phyloP scores from a whole-genome alignment of 2,113 vertebrate genomes.

The Spea bombifrons region DNA sequence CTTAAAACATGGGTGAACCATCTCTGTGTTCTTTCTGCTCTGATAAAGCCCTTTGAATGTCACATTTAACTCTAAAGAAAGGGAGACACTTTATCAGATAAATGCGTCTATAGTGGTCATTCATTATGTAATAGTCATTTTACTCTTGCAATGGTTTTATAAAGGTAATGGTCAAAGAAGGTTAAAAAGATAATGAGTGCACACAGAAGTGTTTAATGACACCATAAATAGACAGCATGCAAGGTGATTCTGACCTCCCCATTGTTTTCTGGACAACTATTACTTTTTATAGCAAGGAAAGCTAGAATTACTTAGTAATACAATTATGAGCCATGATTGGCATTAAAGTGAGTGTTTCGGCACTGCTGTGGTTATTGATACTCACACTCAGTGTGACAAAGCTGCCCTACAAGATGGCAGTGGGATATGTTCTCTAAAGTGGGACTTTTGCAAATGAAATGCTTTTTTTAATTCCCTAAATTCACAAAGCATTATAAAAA shows the following conservation, averaged over 20 bases:
- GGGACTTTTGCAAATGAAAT: too few relatives aligned
- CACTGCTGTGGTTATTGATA: background rate
- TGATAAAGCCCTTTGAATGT: slow-evolving; percentile 32
- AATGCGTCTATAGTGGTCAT: slow-evolving; percentile 38
- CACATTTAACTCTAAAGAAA: slow-evolving; percentile 29
- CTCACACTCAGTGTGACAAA: too few relatives aligned
- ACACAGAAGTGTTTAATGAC: slow-evolving; percentile 16
- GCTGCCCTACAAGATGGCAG: too few relatives aligned
- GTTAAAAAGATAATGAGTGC: slow-evolving; percentile 45
- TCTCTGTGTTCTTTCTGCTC: slow-evolving; percentile 13
- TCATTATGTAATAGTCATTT: slow-evolving; percentile 39
- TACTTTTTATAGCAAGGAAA: slow-evolving; percentile 30
- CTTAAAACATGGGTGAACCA: slow-evolving; percentile 14
- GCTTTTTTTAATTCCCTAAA: too few relatives aligned
- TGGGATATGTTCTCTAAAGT: too few relatives aligned
- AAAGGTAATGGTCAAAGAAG: slow-evolving; percentile 38
- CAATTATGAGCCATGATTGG: slow-evolving; percentile 28
- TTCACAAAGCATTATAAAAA: too few relatives aligned
- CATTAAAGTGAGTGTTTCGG: background rate
- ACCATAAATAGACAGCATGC: slow-evolving; percentile 30
- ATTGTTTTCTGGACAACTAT: slow-evolving; percentile 23
- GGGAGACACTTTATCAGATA: slow-evolving; percentile 38
- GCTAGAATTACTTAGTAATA: slow-evolving; percentile 25
- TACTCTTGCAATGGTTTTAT: slow-evolving; percentile 21
- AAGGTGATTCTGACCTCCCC: slow-evolving; percentile 40